Base-by-base conservation (phyloP, 2,113 vertebrate species). In the Barnardius zonarius region DNA sequence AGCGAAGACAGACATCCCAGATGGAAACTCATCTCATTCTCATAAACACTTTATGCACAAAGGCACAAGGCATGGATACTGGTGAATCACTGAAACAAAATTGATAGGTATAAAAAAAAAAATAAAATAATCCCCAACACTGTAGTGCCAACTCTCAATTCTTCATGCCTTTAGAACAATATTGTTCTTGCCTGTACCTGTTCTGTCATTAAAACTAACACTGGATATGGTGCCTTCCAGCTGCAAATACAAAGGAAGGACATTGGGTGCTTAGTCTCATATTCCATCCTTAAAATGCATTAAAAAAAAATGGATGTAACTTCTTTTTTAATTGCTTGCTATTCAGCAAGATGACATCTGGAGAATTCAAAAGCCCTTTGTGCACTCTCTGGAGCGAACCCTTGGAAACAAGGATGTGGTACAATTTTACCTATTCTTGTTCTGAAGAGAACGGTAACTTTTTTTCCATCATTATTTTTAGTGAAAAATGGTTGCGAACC, bases 81-180 rank as follows among this genome's bases (percentile, higher is more conserved):
- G 86, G 51, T 51, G 46, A 64, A 61, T 49, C 13, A 7, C 27
- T 41, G 51, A 62, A 75, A 70, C 37, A 59, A 82, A 63, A 55
- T 62, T 70, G 54, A 2, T 14, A 13, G n/a, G 14, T 8, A 61
- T 31, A 20, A 37, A 73, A 76, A n/a, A n/a, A n/a, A n/a, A n/a
- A n/a, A n/a, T n/a, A n/a, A 17, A 2, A 63, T 22, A 17, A 3
- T 2, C 33, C 17, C n/a, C 2, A 30, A 23, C 7, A 6, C 2
- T 33, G 23, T 10, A 13, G 17, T 23, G 23, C 12, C 25, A 39
- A 57, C 17, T 64, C 20, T 52, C 16, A 31, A 2, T 24, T 54
- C 31, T 35, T 17, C 12, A 3, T 15, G 18, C 11, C 17, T 46
- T 39, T 31, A 30, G 18, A 17, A 48, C 8, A 0, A 7, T 20